A percentile compares a stretch with the other conserved stretches of the same genome.
phyloP scores from a whole-genome alignment of 2,797 vertebrate genomes.

The Ceryle rudis region DNA sequence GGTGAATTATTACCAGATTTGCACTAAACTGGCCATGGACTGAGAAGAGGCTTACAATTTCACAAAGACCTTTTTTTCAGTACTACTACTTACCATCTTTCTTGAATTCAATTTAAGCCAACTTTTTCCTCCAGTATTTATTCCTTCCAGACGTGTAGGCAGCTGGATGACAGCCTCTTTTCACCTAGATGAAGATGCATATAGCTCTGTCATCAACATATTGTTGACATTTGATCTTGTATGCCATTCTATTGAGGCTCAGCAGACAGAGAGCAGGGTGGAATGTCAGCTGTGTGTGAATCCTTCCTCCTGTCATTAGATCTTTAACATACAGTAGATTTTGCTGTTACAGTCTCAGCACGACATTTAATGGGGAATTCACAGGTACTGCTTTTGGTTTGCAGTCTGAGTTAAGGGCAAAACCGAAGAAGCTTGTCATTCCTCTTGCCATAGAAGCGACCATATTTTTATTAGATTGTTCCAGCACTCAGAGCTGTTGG shows the following conservation, averaged over 20 bases:
- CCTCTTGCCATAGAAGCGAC: not conserved
- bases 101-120: slow-evolving; percentile 19
- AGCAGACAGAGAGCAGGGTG: not conserved
- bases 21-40: not conserved
- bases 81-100: not conserved
- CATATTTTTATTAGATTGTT: not conserved
- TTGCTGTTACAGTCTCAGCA: not conserved
- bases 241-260: not conserved
- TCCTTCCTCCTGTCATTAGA: slow-evolving; percentile 42
- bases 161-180: slow-evolving; percentile 58
- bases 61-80: not conserved
- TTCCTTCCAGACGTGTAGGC: slow-evolving; percentile 51
- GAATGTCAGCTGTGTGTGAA: not conserved
- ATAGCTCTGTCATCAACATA: slow-evolving; percentile 48
- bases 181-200: slow-evolving; percentile 28
- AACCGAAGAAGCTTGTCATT: not conserved
- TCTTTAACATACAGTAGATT: slow-evolving; percentile 23
- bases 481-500: not conserved
- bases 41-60: not conserved
- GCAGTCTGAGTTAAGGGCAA: not conserved
- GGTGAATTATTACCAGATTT: not conserved
- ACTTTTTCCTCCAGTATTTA: not conserved
- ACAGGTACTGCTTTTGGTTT: not conserved
- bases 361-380: slow-evolving; percentile 23
- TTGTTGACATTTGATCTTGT: slow-evolving; percentile 65